phyloP scores from a whole-genome alignment of 2,113 vertebrate species.

The Lagenorhynchus albirostris region DNA sequence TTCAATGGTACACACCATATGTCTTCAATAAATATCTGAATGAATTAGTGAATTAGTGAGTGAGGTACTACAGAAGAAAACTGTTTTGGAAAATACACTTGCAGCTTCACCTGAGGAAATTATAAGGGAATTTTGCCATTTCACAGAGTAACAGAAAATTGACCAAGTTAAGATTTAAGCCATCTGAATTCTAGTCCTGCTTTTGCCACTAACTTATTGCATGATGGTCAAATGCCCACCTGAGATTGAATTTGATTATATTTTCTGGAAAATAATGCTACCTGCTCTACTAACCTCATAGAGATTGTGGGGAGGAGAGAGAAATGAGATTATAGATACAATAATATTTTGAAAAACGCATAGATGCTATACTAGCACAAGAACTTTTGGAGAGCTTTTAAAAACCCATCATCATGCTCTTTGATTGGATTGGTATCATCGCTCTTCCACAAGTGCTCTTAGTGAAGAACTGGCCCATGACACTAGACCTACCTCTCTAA shows the following conservation, averaged over 20 bases:
- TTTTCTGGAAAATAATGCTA: constrained; percentile 13
- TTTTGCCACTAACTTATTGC: neutral
- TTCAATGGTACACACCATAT: neutral
- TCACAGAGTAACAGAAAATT: constrained; percentile 6
- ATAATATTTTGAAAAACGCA: neutral
- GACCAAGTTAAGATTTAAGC: neutral
- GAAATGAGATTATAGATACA: neutral
- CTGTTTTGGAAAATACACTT: neutral
- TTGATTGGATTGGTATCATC: neutral
- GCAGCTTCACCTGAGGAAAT: neutral
- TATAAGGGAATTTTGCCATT: neutral
- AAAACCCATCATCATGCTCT: neutral
- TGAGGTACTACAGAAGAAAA: neutral
- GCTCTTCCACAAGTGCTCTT: neutral
- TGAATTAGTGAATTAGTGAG: neutral
- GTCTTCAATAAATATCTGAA: neutral
- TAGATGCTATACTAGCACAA: neutral
- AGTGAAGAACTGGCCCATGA: neutral
- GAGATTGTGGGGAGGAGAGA: neutral
- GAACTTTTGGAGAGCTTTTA: neutral
- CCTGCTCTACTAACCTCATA: neutral
- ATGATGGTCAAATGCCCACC: neutral
- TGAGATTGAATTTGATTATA: neutral
- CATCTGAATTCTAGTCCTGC: neutral
- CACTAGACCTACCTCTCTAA: neutral